A percentile compares a stretch with the other conserved stretches of the same genome.
These are phyloP conservation scores for Phytoseiulus persimilis DNA, from an alignment of 2,888 invertebrate genomes.

Conservation along the genomic window DNA sequence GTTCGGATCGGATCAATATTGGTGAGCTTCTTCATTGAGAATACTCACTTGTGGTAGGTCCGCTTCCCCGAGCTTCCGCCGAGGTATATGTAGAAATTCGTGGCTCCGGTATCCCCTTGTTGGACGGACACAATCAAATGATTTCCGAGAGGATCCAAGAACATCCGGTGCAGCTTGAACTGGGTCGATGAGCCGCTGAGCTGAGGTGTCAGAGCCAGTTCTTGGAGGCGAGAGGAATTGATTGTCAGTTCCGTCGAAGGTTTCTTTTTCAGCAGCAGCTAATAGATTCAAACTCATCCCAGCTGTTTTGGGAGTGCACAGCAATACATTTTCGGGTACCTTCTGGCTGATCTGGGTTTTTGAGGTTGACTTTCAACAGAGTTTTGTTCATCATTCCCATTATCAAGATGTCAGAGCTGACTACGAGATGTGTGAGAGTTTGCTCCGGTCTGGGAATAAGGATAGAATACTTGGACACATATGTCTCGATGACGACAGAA, in stretches of 20 bases:
- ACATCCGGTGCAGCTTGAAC: constrained; percentile 54
- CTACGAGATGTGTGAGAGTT: constrained; percentile 68
- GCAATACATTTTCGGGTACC: constrained; percentile 52
- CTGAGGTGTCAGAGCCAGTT: constrained; percentile 62
- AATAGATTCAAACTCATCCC: too few species aligned
- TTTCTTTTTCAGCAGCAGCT: too few species aligned
- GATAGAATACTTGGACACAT: background rate
- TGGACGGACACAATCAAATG: constrained; percentile 71
- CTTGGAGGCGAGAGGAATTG: constrained; percentile 53
- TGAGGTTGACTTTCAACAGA: constrained; percentile 70
- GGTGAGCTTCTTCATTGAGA: background rate
- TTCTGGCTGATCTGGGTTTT: constrained; percentile 66
- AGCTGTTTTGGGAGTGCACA: too few species aligned
- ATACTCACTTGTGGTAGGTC: constrained; percentile 55
- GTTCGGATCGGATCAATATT: background rate
- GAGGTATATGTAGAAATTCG: constrained; percentile 70
- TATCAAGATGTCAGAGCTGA: constrained; percentile 71
- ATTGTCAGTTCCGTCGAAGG: too few species aligned
- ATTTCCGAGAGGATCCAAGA: constrained; percentile 75
- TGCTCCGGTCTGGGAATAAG: constrained; percentile 58
- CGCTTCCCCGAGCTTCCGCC: constrained; percentile 57
- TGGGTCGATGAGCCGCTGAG: constrained; percentile 42
- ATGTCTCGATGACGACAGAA: background rate
- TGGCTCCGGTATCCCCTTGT: constrained; percentile 53
- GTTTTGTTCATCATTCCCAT: constrained; percentile 74